Conservation (phyloP, 2,797 vertebrate genomes). For the Lithobates sylvaticus region DNA sequence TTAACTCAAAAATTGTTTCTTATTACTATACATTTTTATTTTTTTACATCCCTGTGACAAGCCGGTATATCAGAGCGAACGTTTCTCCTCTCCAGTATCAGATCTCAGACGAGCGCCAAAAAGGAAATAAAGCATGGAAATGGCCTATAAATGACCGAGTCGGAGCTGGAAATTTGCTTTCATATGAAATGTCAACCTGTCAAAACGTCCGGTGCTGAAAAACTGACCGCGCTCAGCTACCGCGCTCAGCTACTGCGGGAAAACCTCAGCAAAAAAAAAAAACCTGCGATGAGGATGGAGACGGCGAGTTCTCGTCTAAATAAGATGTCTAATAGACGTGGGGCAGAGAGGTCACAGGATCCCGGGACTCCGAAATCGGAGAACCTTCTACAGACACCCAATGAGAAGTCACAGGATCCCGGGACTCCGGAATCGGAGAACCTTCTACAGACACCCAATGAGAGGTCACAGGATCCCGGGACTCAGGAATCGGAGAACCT, state of each 20-base stretch:
- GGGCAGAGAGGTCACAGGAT: background rate
- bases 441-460: no score
- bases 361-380: no score
- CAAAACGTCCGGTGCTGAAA: background rate
- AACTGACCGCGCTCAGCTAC: background rate
- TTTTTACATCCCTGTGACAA: constrained; percentile 9
- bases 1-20: constrained; percentile 4
- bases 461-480: no score
- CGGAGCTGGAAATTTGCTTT: background rate
- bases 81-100: background rate
- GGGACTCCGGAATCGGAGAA: no score
- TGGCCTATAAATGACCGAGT: constrained; percentile 1
- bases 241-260: background rate
- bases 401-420: no score
- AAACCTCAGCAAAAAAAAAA: background rate
- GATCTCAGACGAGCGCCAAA: background rate
- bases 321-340: background rate
- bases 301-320: background rate
- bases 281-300: background rate
- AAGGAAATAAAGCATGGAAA: constrained; percentile 8
- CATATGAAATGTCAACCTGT: constrained; percentile 37
- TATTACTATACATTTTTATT: background rate
- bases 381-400: no score
- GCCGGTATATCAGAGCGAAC: background rate
- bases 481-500: no score